Conservation (phyloP, 2,113 vertebrate species). For the Plecturocebus donacophilus region DNA sequence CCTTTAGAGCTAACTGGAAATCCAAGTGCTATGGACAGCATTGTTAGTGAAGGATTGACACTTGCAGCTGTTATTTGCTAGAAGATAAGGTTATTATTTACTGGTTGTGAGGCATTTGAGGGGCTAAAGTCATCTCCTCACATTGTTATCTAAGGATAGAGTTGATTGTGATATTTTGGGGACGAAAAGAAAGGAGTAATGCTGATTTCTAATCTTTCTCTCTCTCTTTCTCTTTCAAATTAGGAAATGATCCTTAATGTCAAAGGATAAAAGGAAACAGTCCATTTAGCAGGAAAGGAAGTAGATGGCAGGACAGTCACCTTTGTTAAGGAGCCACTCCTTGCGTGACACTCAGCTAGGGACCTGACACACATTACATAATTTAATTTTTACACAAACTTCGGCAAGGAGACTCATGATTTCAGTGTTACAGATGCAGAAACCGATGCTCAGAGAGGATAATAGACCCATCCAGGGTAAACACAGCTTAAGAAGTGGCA, state of each 20-base stretch:
- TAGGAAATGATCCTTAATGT: background rate
- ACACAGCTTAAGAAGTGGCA: background rate
- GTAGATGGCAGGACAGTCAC: background rate
- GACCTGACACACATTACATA: background rate
- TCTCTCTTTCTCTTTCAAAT: background rate
- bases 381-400: background rate
- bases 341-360: background rate
- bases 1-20: slow-evolving; percentile 24
- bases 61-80: background rate
- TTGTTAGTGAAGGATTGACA: background rate
- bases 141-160: background rate
- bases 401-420: background rate
- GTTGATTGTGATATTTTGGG: background rate
- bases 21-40: background rate
- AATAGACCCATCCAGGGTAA: background rate
- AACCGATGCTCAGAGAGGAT: background rate
- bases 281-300: background rate
- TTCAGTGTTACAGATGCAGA: slow-evolving; percentile 52
- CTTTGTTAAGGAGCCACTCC: background rate
- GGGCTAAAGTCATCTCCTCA: background rate
- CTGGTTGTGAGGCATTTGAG: accelerated
- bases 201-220: background rate
- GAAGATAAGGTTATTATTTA: background rate
- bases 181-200: background rate
- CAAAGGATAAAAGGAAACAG: background rate